Conservation (phyloP, 92 coral and sea anemone species). For the Scolanthus callimorphus region DNA sequence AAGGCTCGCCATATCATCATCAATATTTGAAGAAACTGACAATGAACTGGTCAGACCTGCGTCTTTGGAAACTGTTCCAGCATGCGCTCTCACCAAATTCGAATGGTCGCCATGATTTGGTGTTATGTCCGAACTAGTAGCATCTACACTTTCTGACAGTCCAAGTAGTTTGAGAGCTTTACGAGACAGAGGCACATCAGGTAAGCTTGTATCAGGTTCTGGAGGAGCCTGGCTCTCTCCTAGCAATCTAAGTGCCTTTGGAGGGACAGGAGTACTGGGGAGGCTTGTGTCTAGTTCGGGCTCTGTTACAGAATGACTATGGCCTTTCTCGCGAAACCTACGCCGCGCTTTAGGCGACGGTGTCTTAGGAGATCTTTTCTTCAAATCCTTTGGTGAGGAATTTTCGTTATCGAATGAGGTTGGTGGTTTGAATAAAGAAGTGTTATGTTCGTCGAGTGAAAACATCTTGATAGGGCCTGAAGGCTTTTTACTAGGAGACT, state of each 20-base stretch:
- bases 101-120: not conserved
- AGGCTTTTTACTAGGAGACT: not conserved
- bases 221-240: conserved; percentile 4
- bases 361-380: not conserved
- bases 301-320: not conserved
- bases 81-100: not conserved
- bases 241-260: conserved; percentile 29
- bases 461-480: not conserved
- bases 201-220: not conserved
- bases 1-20: conserved; percentile 51
- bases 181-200: not conserved
- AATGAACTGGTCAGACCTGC: not conserved
- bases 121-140: not conserved
- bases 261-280: conserved; percentile 27
- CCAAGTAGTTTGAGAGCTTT: conserved; percentile 1
- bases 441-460: not conserved
- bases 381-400: conserved; percentile 6
- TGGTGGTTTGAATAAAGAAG: conserved; percentile 10
- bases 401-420: conserved; percentile 23
- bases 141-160: not conserved
- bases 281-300: not conserved
- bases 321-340: not conserved
- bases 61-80: not conserved
- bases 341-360: not conserved
- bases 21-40: not conserved